Evolutionary conservation across 1,140 invertebrate genomes (phyloP), one percentile per base, ranked within the genome.

Genomic region (Coptotermes formosanus): DNA sequence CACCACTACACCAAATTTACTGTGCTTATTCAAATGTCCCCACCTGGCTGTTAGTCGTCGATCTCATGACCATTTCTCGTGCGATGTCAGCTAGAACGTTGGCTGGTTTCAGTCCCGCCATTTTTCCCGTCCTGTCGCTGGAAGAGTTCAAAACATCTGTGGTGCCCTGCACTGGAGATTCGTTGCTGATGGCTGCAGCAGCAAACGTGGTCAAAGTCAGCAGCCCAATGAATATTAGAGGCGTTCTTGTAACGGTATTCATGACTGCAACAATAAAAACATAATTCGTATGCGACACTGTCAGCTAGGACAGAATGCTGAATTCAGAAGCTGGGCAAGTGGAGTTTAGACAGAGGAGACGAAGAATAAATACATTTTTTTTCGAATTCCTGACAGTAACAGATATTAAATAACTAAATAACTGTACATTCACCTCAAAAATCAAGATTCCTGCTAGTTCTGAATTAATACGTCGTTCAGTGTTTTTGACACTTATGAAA

Each of bases 61-160:
- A 95, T 88, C 94, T 93, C 86, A 93, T 92, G 12, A 95, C 90
- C 85, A 95, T 90, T 89, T 95, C 94, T 88, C 93, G 94, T 23
- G 94, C 94, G 88, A 95, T 92, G 87, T 94, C 92, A 0, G 93
- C 91, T 87, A 95, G 89, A 86, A 95, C 92, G 87, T 75, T 75
- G 2, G 7, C 25, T 3, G 64, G n/a, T 30, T 75, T 75, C n/a
- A 75, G 25, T 30, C 64, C 64, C 25, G 64, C 14, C 25, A 75
- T 75, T 23, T 64, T 64, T 30, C 25, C 25, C n/a, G 64, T 75
- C 64, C 25, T 75, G 9, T 75, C 64, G 8, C n/a, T 30, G 25
- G 64, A 75, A 11, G 64, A n/a, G 25, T 30, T 75, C 25, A 11
- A 75, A 30, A 4, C 6, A 25, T 30, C 14, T 75, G 25, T 25